Evolutionary conservation across 64 coral and sea anemone genomes (phyloP), one percentile per base, ranked within the genome.

Genomic region (Montipora cactus): DNA sequence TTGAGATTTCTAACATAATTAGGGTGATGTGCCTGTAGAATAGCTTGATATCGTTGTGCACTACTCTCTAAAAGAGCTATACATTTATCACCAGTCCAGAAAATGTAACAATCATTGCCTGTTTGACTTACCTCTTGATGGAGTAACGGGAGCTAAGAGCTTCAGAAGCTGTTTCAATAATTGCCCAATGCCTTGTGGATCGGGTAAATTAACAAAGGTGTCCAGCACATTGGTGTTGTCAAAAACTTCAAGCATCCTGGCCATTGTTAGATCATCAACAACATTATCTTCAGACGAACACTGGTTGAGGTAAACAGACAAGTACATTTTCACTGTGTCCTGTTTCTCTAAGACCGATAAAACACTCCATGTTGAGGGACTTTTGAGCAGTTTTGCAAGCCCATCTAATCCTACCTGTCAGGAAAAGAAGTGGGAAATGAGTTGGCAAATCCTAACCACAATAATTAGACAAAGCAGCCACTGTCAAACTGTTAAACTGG

Each of bases 161-260:
- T 95, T 47, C 45, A 95, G 71, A 50, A 95, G 58, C 14, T 78
- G 55, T 58, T 62, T 45, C 22, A 86, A 79, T 9, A 95, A 73
- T 79, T 95, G 77, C 49, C 79, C 80, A 78, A 88, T 5, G 44
- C 7, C 62, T 49, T 19, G 18, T 18, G 21, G 68, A 18, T 95
- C 70, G 22, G 93, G 67, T 76, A 76, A 95, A 22, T 90, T 90
- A 16, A 90, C 22, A 45, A 90, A 19, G 25, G 72, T 78, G 52
- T 64, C 53, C 78, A 95, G 81, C 46, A 90, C 72, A 64, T 84
- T 73, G 1, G 61, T 45, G 85, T 70, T 85, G 20, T 79, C 73
- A 79, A 95, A 67, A 44, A 95, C 59, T 81, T 95, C 87, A 51
- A 95, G 93, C 64, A 90, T 67, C 68, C 49, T 84, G 7, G 93